phyloP scores from a whole-genome alignment of 2,113 vertebrate species.

The Etia nguti region DNA sequence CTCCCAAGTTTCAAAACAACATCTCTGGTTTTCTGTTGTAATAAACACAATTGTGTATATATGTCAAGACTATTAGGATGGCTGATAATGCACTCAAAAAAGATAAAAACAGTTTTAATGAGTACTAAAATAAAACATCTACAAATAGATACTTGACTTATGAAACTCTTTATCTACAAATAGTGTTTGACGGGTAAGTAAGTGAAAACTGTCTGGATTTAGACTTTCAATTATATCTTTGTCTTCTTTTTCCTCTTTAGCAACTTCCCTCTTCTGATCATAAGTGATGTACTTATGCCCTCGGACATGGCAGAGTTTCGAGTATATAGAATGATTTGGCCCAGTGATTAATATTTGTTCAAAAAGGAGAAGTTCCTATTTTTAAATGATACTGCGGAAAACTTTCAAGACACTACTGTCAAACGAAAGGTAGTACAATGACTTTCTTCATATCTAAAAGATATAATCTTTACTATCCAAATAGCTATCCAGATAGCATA shows the following conservation, averaged over 20 bases:
- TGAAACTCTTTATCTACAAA: neutral
- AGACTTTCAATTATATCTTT: too few relatives aligned
- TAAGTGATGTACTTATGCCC: neutral
- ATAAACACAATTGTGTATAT: neutral
- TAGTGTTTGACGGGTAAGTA: neutral
- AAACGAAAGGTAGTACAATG: neutral
- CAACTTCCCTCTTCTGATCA: neutral
- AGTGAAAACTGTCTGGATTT: neutral
- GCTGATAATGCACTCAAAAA: neutral
- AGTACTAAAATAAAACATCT: neutral
- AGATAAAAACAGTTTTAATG: neutral
- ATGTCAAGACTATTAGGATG: neutral
- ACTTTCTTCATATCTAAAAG: too few relatives aligned
- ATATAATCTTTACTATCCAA: too few relatives aligned
- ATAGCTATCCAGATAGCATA: too few relatives aligned
- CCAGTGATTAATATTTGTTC: neutral
- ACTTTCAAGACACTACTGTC: neutral
- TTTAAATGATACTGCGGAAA: neutral
- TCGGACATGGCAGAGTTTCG: neutral
- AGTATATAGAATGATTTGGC: neutral
- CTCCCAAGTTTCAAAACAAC: neutral
- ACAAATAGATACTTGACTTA: neutral
- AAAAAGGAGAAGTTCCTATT: neutral
- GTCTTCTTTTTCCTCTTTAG: fast-evolving
- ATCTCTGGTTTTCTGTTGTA: neutral